phyloP scores from a whole-genome alignment of 2,113 vertebrate species.

The Cryptomyrus ogoouensis region DNA sequence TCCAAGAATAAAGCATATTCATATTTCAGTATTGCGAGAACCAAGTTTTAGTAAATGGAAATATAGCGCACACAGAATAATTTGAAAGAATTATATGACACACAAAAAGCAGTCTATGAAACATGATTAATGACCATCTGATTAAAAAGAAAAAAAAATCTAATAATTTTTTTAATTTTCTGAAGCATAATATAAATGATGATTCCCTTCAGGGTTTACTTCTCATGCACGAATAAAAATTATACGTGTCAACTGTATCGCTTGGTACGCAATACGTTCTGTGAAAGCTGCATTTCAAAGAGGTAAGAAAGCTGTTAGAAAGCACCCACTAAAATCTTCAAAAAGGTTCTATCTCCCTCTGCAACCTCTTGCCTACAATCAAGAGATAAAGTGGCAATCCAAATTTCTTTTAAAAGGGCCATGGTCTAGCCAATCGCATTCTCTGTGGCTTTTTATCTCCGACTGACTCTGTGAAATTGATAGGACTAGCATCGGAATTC shows the following conservation, averaged over 20 bases:
- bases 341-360: conserved; percentile 36
- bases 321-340: conserved; percentile 23
- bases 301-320: conserved; percentile 19
- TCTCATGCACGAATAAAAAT: not conserved
- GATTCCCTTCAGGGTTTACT: not conserved
- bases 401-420: conserved; percentile 49
- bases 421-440: conserved; percentile 42
- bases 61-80: not conserved
- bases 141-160: not conserved
- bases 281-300: conserved; percentile 10
- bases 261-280: not conserved
- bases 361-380: conserved; percentile 37
- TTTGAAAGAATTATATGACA: not conserved
- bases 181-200: not conserved
- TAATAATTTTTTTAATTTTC: not conserved
- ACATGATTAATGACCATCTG: not conserved
- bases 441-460: conserved; percentile 56
- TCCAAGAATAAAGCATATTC: not conserved
- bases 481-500: conserved; percentile 59
- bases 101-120: not conserved
- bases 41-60: not conserved
- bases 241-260: not conserved
- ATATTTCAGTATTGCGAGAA: not conserved
- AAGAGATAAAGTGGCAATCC: conserved; percentile 53
- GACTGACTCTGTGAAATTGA: conserved; percentile 59